Evolutionary conservation across 1,140 invertebrate species (phyloP).

Genomic region (Coelopa frigida): DNA sequence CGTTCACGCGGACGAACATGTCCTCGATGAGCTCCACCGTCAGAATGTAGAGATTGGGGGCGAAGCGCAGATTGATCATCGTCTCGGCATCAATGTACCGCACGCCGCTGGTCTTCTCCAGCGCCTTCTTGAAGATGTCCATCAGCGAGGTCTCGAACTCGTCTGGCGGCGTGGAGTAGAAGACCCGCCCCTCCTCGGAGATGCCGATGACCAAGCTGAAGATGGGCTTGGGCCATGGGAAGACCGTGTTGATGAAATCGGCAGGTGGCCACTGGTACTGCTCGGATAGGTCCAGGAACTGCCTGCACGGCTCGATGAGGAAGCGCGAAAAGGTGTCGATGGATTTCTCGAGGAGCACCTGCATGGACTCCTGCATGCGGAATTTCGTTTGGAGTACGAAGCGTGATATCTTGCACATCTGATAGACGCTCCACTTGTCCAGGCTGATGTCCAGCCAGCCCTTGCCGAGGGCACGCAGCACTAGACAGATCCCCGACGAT

Average conservation of each 20-base stretch:
- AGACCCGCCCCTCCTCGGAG: constrained; percentile 20
- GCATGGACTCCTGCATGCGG: constrained; percentile 41
- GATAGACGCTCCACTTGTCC: constrained; percentile 26
- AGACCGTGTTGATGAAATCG: constrained; percentile 29
- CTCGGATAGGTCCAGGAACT: constrained; percentile 20
- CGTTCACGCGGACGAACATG: constrained; percentile 18
- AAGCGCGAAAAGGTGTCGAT: constrained; percentile 26
- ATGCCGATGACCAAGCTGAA: constrained; percentile 31
- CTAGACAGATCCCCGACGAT: constrained; percentile 22
- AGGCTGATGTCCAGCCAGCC: constrained; percentile 36
- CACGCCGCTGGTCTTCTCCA: constrained; percentile 31
- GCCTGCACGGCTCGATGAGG: constrained; percentile 29
- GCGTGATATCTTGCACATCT: constrained; percentile 34
- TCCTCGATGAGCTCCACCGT: constrained; percentile 40
- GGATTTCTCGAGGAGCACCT: constrained; percentile 28
- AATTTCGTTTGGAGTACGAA: constrained; percentile 37
- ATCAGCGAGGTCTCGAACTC: constrained; percentile 30
- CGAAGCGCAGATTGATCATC: constrained; percentile 27
- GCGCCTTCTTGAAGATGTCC: constrained; percentile 26
- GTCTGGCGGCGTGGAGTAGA: constrained; percentile 34
- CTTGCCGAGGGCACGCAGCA: constrained; percentile 29
- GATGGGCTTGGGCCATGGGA: constrained; percentile 27
- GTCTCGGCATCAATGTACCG: constrained; percentile 25
- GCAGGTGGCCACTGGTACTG: constrained; percentile 30
- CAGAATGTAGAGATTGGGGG: constrained; percentile 28